phyloP scores from a whole-genome alignment of 2,797 vertebrate genomes.

The Streptopelia turtur region DNA sequence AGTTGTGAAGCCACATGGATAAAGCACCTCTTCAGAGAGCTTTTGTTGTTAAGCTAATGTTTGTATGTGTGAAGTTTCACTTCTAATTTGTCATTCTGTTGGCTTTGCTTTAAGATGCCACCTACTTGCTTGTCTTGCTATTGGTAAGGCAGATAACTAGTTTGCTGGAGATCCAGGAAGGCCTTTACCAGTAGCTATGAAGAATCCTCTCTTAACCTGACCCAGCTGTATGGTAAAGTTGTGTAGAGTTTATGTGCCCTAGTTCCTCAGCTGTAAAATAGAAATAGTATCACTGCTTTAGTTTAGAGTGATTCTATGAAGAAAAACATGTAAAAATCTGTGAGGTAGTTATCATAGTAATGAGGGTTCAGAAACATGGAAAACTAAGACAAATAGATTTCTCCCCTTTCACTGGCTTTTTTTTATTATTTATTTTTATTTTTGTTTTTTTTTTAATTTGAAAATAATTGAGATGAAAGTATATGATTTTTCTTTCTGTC shows the following conservation, averaged over 20 bases:
- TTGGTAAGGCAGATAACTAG: not conserved
- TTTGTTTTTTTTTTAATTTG: not conserved
- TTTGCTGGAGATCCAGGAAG: not conserved
- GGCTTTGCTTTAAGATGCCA: not conserved
- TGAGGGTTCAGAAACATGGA: not conserved
- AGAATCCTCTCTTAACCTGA: not conserved
- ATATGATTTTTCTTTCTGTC: not conserved
- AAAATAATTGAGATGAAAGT: not conserved
- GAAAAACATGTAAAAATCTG: accelerated
- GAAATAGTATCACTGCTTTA: not conserved
- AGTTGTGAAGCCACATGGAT: not conserved
- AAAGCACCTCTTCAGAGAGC: not conserved
- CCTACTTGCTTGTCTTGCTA: not conserved
- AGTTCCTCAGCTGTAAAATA: not conserved
- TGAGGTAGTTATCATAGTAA: not conserved
- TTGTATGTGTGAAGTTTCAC: not conserved
- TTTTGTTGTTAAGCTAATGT: not conserved
- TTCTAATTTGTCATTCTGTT: not conserved
- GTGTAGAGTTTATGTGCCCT: not conserved
- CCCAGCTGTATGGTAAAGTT: not conserved
- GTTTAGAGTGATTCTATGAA: not conserved
- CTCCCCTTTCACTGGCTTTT: not conserved
- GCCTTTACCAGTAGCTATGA: not conserved
- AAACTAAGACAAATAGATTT: not conserved
- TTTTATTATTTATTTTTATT: not conserved